phyloP scores from a whole-genome alignment of 2,113 vertebrate genomes.

The Crotalus viridis region DNA sequence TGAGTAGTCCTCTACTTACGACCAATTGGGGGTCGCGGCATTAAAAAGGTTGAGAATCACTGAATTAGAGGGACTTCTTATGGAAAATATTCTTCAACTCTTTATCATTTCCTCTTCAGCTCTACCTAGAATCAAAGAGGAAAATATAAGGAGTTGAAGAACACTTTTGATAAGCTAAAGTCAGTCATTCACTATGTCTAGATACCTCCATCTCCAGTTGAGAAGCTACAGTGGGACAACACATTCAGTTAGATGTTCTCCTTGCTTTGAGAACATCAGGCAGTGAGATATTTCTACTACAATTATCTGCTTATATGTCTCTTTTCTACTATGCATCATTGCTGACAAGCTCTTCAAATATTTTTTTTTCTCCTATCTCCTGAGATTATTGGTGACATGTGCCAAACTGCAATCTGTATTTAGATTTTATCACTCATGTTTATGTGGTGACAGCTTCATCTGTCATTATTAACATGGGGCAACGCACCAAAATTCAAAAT shows the following conservation, averaged over 20 bases:
- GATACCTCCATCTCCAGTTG: not conserved
- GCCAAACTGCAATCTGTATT: not conserved
- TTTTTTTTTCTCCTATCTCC: not conserved
- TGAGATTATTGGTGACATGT: not conserved
- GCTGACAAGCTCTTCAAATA: slow-evolving; percentile 4
- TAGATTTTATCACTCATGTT: not conserved
- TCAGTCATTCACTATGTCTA: not conserved
- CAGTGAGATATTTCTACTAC: not conserved
- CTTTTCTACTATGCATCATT: not conserved
- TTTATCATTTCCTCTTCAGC: no score
- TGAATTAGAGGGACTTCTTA: not conserved
- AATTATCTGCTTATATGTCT: not conserved
- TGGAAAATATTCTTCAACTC: no score
- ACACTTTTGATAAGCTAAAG: not conserved
- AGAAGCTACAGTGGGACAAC: not conserved
- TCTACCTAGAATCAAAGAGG: not conserved
- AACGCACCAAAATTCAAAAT: not conserved
- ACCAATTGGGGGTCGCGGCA: no score
- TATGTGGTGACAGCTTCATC: not conserved
- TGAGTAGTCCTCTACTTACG: no score
- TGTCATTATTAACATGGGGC: not conserved
- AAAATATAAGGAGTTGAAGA: not conserved
- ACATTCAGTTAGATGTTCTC: not conserved
- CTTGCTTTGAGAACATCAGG: not conserved
- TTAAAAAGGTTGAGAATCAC: no score